Evolutionary conservation across 2,797 vertebrate genomes (phyloP).

Genomic region (Danio jaintianensis): DNA sequence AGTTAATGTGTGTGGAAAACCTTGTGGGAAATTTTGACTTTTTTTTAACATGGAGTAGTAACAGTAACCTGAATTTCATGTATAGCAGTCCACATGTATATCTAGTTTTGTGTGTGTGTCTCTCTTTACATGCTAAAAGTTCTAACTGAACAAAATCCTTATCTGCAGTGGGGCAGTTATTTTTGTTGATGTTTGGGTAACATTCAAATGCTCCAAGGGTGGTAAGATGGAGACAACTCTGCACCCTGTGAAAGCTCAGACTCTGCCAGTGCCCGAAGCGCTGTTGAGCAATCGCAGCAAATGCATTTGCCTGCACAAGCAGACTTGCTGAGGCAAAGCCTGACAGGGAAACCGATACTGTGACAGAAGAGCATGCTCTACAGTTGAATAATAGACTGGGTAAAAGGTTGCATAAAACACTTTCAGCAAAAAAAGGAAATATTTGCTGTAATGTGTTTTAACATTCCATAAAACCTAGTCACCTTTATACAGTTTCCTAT

Average conservation of each 20-base stretch:
- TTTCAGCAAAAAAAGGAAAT: slow-evolving; percentile 13
- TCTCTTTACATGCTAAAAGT: background rate
- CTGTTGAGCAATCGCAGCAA: slow-evolving; percentile 53
- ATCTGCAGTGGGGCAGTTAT: slow-evolving; percentile 8
- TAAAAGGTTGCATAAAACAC: slow-evolving; percentile 43
- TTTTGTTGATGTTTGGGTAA: slow-evolving; percentile 28
- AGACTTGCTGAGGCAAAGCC: slow-evolving; percentile 55
- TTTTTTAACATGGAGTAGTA: too few species aligned
- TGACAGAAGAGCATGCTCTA: slow-evolving; percentile 28
- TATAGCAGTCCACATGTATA: background rate
- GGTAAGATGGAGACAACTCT: slow-evolving; percentile 16
- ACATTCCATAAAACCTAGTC: slow-evolving; percentile 32
- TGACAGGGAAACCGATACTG: slow-evolving; percentile 43
- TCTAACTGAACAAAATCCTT: background rate
- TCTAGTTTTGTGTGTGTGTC: background rate
- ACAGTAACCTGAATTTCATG: too few species aligned
- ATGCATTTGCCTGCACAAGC: slow-evolving; percentile 36
- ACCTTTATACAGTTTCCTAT: background rate
- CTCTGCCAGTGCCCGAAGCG: slow-evolving; percentile 30
- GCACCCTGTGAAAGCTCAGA: slow-evolving; percentile 21
- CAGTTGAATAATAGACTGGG: slow-evolving; percentile 37
- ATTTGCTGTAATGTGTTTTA: slow-evolving; percentile 41
- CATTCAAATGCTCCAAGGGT: slow-evolving; percentile 23
- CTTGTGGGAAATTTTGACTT: background rate
- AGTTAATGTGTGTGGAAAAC: background rate